Evolutionary conservation across 2,888 invertebrate species (phyloP).

Genomic region (Agrochola lychnidis): DNA sequence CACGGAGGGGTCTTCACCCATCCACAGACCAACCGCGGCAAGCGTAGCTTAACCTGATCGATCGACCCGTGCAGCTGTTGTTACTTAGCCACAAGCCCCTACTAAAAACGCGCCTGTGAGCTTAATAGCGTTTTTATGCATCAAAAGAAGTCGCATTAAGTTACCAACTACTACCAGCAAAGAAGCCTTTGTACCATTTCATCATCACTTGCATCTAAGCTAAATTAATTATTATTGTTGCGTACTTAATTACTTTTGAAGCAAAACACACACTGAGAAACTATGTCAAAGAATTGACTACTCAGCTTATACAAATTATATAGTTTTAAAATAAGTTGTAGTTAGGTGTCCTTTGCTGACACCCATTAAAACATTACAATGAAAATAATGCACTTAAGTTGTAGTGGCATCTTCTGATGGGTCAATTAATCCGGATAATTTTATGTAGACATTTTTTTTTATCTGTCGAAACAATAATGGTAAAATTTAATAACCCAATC

Average conservation of each 20-base stretch:
- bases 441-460: background rate
- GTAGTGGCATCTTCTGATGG: background rate
- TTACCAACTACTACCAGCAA: background rate
- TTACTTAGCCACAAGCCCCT: too few relatives aligned
- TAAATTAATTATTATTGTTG: background rate
- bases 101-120: too few relatives aligned
- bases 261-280: background rate
- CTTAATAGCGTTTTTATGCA: background rate
- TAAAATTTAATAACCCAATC: too few relatives aligned
- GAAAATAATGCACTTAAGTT: too few relatives aligned
- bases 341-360: background rate
- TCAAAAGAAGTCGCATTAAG: background rate
- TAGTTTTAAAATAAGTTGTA: background rate
- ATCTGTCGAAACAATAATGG: too few relatives aligned
- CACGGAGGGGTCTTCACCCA: too few relatives aligned
- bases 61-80: too few relatives aligned
- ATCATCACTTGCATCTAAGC: background rate
- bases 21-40: too few relatives aligned
- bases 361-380: background rate
- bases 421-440: background rate
- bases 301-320: background rate
- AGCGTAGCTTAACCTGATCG: too few relatives aligned
- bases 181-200: background rate
- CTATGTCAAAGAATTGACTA: background rate
- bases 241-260: background rate